Percentiles rank a stretch among this genome's conserved stretches.
Evolutionary conservation across 2,797 vertebrate genomes (phyloP).

Genomic region (Neosilurus hyrtlii): DNA sequence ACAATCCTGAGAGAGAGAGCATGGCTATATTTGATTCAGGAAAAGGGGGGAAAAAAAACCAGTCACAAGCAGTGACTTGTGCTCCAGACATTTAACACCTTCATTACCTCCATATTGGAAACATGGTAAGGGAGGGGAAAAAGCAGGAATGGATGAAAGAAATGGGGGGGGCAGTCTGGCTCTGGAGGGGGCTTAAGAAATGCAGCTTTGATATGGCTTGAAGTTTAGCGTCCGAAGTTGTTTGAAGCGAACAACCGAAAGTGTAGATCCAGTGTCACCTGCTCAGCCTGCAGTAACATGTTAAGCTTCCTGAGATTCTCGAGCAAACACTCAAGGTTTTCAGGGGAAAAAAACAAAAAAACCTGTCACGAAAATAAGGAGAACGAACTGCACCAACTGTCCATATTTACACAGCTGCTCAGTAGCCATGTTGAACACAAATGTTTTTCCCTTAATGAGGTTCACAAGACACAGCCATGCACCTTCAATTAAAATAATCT

Average conservation of each 20-base stretch:
- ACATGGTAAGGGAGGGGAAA: not conserved
- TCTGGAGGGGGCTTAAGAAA: not conserved
- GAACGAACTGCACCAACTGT: slow-evolving; percentile 50
- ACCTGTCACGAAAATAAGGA: slow-evolving; percentile 40
- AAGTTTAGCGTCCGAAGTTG: not conserved
- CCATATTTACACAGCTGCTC: slow-evolving; percentile 59
- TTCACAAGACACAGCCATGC: slow-evolving; percentile 35
- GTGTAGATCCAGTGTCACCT: slow-evolving; percentile 26
- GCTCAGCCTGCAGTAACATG: slow-evolving; percentile 47
- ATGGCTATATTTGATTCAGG: slow-evolving; percentile 67
- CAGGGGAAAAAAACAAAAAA: not conserved
- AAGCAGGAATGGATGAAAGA: not conserved
- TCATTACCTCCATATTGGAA: slow-evolving; percentile 42
- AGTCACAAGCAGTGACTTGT: slow-evolving; percentile 42
- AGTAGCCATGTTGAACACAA: slow-evolving; percentile 48
- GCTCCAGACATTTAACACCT: slow-evolving; percentile 20
- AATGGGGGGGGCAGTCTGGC: not conserved
- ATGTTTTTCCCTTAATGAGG: slow-evolving; percentile 54
- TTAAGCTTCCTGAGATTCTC: slow-evolving; percentile 28
- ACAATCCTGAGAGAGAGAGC: slow-evolving; percentile 46
- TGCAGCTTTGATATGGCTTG: slow-evolving; percentile 27
- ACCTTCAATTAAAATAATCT: slow-evolving; percentile 37
- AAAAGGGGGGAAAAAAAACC: slow-evolving; percentile 32
- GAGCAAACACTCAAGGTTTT: slow-evolving; percentile 36
- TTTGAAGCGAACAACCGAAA: slow-evolving; percentile 31